Conservation (phyloP, 2,113 vertebrate genomes). For the Pipa parva region DNA sequence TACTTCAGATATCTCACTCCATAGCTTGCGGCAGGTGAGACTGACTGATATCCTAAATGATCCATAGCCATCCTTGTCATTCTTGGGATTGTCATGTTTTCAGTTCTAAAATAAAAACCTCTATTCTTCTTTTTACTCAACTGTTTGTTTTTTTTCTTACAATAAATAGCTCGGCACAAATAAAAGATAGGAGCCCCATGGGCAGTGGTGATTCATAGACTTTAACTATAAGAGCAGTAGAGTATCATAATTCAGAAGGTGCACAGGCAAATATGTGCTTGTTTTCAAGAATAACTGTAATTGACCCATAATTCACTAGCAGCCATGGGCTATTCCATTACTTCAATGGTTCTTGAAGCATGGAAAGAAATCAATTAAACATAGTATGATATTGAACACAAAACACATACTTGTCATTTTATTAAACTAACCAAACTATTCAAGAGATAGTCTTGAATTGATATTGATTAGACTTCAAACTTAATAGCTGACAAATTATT, state of each 20-base stretch:
- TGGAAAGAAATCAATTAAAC: slow-evolving; percentile 43
- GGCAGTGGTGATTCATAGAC: slow-evolving; percentile 39
- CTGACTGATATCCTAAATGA: background rate
- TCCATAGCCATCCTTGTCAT: background rate
- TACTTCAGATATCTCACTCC: background rate
- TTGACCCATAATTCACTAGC: slow-evolving; percentile 47
- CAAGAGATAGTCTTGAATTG: too few relatives aligned
- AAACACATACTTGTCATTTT: background rate
- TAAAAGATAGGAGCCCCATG: slow-evolving; percentile 21
- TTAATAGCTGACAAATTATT: too few relatives aligned
- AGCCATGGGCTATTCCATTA: slow-evolving; percentile 45
- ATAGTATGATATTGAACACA: slow-evolving; percentile 18
- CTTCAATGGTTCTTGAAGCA: slow-evolving; percentile 30
- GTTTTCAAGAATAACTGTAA: slow-evolving; percentile 47
- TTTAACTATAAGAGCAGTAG: slow-evolving; percentile 38
- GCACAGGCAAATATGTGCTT: slow-evolving; percentile 25
- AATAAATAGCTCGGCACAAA: background rate
- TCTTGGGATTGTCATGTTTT: background rate
- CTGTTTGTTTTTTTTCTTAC: slow-evolving; percentile 3
- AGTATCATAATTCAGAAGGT: slow-evolving; percentile 46
- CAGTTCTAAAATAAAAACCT: background rate
- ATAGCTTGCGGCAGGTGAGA: slow-evolving; percentile 2
- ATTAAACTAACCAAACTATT: background rate
- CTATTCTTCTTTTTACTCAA: background rate
- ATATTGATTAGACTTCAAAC: too few relatives aligned